Evolutionary conservation across 2,797 vertebrate genomes (phyloP).

Genomic region (Pseudochirops corinnae): DNA sequence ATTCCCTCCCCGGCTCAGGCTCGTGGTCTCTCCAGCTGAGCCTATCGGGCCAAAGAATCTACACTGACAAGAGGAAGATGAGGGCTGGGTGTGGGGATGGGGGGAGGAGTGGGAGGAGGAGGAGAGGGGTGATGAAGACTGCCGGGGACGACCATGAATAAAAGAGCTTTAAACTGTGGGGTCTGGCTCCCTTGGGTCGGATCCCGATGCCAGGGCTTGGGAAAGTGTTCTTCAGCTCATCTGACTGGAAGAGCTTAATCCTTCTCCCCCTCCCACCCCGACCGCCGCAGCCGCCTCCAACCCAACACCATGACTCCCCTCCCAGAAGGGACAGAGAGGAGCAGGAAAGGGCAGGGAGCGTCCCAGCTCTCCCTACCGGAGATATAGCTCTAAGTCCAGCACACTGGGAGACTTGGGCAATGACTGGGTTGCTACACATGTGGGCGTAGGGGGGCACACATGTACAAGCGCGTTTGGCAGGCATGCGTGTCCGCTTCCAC

Average conservation of each 20-base stretch:
- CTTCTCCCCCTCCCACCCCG: too few species aligned
- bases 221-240: not conserved
- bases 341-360: not conserved
- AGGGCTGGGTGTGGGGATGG: not conserved
- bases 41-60: conserved; percentile 4
- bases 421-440: not conserved
- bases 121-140: not conserved
- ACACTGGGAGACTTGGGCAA: not conserved
- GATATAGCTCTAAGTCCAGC: not conserved
- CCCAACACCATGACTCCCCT: not conserved
- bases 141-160: not conserved
- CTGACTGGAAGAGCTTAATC: not conserved
- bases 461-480: not conserved
- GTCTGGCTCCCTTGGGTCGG: not conserved
- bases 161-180: conserved; percentile 1
- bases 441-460: not conserved
- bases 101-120: not conserved
- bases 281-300: not conserved
- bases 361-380: not conserved
- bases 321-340: not conserved
- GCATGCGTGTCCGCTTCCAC: conserved; percentile 43
- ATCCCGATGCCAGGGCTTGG: not conserved
- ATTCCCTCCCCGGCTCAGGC: not conserved
- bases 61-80: not conserved
- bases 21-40: not conserved